Evolutionary conservation across 2,797 vertebrate species (phyloP), one percentile per base, ranked within the genome.

Genomic region (Mus minutoides): DNA sequence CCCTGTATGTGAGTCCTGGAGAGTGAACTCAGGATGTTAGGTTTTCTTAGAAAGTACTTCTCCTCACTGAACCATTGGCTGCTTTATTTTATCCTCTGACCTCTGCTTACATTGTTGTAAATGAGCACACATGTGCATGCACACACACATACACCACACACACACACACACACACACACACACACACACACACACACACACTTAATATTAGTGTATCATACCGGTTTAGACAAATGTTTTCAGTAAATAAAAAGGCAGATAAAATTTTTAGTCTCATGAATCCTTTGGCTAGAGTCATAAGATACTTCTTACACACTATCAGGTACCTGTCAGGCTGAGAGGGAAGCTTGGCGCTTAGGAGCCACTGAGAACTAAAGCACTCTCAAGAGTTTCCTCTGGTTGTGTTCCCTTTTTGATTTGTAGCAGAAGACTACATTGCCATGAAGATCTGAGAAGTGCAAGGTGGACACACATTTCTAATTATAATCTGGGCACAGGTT

Each of bases 401-500:
- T 78, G 31, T 75, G 0, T 64, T 95, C 46, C 4, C 5, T 3
- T 6, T 64, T 21, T 92, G 34, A 56, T 11, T 67, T 87, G 77
- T 5, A 84, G 40, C 40, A 34, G 14, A 95, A 43, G 60, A 71
- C 34, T 95, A 31, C 17, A 22, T 52, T 89, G 58, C 71, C 37
- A 17, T 3, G 13, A 92, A 37, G 8, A 43, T 43, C 58, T 54
- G 26, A 2, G 14, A 87, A 78, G 11, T 46, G 29, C 11, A n/a
- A 12, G 11, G 43, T 24, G 3, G 1, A 2, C 34, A 52, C 14
- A 54, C 7, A 79, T 31, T 54, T 62, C 40, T 17, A 86, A 90
- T 93, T 69, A 82, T 67, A 85, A 85, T 79, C 73, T 40, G 93
- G 56, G 43, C 34, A 34, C 62, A 84, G 62, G 9, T 58, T 95